Evolutionary conservation across 2,797 vertebrate species (phyloP), one percentile per base, ranked within the genome.

Genomic region (Falco rusticolus): DNA sequence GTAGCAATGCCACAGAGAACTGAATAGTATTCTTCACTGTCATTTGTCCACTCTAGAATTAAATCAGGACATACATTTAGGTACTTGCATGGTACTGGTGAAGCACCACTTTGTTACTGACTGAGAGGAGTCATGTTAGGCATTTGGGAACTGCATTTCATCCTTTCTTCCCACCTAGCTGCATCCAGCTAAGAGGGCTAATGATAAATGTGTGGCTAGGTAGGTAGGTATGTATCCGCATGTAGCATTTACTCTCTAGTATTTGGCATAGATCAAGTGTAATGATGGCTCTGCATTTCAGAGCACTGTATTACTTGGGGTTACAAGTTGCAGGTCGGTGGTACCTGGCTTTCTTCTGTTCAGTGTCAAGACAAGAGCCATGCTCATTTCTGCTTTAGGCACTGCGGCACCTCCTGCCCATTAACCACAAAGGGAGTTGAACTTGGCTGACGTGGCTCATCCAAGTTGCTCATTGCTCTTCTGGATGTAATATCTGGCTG

Each of bases 181-280:
- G 34, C 24, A 34, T 78, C 28, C n/a, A n/a, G 17, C 29, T 53
- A 22, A n/a, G 17, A 4, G 12, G 21, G 28, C 37, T 84, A 16
- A n/a, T 16, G 3, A 21, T 31, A 13, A 1, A 0, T 14, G 11
- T 8, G 12, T 56, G 39, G 15, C 16, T 50, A 39, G 15, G 16
- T 65, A n/a, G 9, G 20, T 45, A 9, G 21, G 13, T 47, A 5
- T 43, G 20, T 28, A 17, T 72, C 63, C 61, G 17, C 51, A 3
- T 65, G 29, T 26, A 57, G 37, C 41, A 54, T 56, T 89, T 82
- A 39, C 25, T 50, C 7, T 28, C 41, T 4, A 0, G 2, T 53
- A 15, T 60, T 74, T 86, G 56, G 16, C 25, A n/a, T 0, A 2
- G 11, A 64, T 71, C 18, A 41, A 9, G 15, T 33, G 16, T 81